These are phyloP conservation scores for Leptinotarsa peninsularis DNA, from an alignment of 2,888 invertebrate genomes.

Conservation along the genomic window DNA sequence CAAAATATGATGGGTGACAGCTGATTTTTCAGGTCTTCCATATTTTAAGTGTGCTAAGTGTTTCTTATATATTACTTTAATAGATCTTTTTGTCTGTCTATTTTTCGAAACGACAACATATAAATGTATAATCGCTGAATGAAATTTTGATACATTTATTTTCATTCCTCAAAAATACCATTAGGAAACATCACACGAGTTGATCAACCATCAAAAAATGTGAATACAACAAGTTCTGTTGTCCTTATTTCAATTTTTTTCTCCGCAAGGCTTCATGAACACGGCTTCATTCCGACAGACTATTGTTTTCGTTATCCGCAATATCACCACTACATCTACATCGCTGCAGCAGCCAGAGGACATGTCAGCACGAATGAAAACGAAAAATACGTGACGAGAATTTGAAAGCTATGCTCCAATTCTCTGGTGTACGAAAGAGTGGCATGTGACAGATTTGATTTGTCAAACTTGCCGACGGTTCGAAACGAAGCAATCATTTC, in stretches of 20 bases:
- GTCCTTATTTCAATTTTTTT: neutral
- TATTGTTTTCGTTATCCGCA: neutral
- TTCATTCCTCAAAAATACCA: too few relatives aligned
- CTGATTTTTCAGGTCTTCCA: too few relatives aligned
- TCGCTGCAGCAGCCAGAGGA: neutral
- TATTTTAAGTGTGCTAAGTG: too few relatives aligned
- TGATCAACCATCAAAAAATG: too few relatives aligned
- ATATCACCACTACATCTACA: neutral
- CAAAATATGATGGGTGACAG: too few relatives aligned
- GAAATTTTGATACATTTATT: too few relatives aligned
- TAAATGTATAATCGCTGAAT: too few relatives aligned
- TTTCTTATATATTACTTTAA: too few relatives aligned
- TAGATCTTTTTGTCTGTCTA: too few relatives aligned
- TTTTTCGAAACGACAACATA: too few relatives aligned
- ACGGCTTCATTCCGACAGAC: neutral
- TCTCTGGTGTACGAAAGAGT: constrained; percentile 4
- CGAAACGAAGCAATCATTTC: neutral
- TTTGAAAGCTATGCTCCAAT: neutral
- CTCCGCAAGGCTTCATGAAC: neutral
- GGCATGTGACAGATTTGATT: constrained; percentile 1
- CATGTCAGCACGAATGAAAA: neutral
- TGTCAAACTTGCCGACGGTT: neutral
- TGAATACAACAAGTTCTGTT: too few relatives aligned
- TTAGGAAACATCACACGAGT: too few relatives aligned
- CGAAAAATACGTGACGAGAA: constrained; percentile 1